Evolutionary conservation across 2,888 invertebrate genomes (phyloP).

Genomic region (Oscheius sp.): DNA sequence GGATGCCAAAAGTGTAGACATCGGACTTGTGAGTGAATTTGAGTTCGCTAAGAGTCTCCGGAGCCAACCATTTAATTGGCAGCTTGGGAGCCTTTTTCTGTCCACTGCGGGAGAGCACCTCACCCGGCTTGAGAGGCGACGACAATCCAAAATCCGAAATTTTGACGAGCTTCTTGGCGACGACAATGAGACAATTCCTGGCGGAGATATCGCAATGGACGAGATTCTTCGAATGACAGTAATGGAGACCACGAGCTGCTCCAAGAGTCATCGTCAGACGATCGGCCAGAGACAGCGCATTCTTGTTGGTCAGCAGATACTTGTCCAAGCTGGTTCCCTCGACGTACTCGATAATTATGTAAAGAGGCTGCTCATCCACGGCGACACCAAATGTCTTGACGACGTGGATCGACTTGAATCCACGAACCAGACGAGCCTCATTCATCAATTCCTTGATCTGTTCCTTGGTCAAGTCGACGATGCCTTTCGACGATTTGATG

Average conservation of each 20-base stretch:
- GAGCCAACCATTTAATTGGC: slow-evolving; percentile 51
- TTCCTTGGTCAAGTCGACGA: slow-evolving; percentile 8
- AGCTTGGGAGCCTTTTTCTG: slow-evolving; percentile 5
- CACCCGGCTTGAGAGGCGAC: slow-evolving; percentile 24
- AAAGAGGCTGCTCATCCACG: slow-evolving; percentile 27
- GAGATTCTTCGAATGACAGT: neutral
- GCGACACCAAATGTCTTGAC: slow-evolving; percentile 29
- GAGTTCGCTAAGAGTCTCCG: slow-evolving; percentile 37
- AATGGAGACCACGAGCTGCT: slow-evolving; percentile 21
- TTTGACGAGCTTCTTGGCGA: slow-evolving; percentile 39
- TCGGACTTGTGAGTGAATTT: slow-evolving; percentile 44
- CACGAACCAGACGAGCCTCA: slow-evolving; percentile 24
- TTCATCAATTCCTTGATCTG: slow-evolving; percentile 32
- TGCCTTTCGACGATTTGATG: slow-evolving; percentile 35
- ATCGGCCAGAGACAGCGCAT: neutral
- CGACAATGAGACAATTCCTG: slow-evolving; percentile 29
- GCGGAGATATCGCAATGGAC: slow-evolving; percentile 31
- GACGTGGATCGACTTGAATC: slow-evolving; percentile 22
- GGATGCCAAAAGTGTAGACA: slow-evolving; percentile 50
- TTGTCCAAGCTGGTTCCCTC: slow-evolving; percentile 17
- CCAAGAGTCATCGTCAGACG: slow-evolving; percentile 19
- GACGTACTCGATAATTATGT: slow-evolving; percentile 15
- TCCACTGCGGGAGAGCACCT: neutral
- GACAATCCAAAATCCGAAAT: slow-evolving; percentile 54
- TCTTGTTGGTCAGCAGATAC: slow-evolving; percentile 6